Evolutionary conservation across 2,888 invertebrate species (phyloP).

Genomic region (Hymenopus coronatus): DNA sequence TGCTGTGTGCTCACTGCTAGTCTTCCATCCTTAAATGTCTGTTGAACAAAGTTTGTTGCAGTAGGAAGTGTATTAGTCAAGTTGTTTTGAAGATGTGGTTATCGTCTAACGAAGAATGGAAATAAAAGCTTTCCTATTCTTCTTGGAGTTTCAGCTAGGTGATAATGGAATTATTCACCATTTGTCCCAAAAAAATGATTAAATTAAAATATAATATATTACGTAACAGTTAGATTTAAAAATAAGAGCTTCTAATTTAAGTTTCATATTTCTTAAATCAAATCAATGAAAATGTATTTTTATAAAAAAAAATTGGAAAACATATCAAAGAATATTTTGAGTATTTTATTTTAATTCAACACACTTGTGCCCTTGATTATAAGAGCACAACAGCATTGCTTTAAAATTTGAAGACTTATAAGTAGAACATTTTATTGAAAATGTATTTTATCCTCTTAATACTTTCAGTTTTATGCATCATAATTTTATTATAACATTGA

Average conservation of each 20-base stretch:
- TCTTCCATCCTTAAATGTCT: constrained; percentile 23
- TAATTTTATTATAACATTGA: neutral
- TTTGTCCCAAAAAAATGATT: neutral
- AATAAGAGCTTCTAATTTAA: neutral
- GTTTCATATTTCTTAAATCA: neutral
- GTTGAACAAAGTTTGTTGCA: neutral
- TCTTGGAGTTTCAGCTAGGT: neutral
- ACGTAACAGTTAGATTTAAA: neutral
- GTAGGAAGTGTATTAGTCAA: neutral
- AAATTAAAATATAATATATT: neutral
- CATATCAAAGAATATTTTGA: neutral
- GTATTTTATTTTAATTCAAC: neutral
- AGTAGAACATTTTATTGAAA: neutral
- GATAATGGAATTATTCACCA: neutral
- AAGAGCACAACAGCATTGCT: neutral
- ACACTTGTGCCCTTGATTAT: neutral
- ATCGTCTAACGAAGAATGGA: neutral
- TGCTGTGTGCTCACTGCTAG: constrained; percentile 27
- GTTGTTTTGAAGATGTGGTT: neutral
- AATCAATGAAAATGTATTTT: neutral
- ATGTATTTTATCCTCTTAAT: neutral
- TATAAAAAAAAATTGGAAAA: neutral
- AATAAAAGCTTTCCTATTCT: neutral
- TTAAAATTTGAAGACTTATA: neutral
- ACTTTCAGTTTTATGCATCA: neutral